Base-by-base conservation (phyloP, 2,888 invertebrate genomes). In the Herminia tarsipennalis region DNA sequence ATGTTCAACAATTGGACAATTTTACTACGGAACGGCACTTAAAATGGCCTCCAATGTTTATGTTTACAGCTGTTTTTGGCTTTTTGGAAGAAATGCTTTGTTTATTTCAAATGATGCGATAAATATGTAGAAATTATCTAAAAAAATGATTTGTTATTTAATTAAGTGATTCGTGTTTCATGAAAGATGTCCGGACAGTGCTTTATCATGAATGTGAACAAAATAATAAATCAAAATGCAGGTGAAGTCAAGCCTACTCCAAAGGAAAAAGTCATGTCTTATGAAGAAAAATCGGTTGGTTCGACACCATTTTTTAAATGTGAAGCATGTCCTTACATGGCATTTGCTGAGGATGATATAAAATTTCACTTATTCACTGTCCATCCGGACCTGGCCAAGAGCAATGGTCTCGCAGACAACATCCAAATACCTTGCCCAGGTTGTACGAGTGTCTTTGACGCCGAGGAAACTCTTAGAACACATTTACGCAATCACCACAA, bases 401-500 rank as follows among this genome's bases (percentile, higher is more conserved):
- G 81, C 36, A 93, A 93, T 68, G 92, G 92, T 16, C 78, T 92
- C 0, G 88, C 89, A 13, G 92, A 93, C 66, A 86, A 92, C 57
- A 84, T 91, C 40, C 92, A 93, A 49, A 86, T 94, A 4, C 88
- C 88, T 55, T 95, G 95, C 66, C 95, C 95, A 8, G 95, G 94
- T 5, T 95, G 95, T 70, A 77, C 90, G 0, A 94, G 94, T 70
- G 79, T 93, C 1, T 95, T 95, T 69, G 94, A 93, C 64, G 92
- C 93, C 5, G 92, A 93, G 63, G 92, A 94, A 65, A 93, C 94
- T 0, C 77, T 95, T 0, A 86, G 94, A 59, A 91, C 92, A 3
- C 95, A 95, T 73, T 82, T 95, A 3, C 89, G 93, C 14, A 93
- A 93, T 65, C 95, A 95, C 73, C 95, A 95, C 73, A 93, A 94